Conservation (phyloP, 2,113 vertebrate genomes). For the Oenanthe melanoleuca region DNA sequence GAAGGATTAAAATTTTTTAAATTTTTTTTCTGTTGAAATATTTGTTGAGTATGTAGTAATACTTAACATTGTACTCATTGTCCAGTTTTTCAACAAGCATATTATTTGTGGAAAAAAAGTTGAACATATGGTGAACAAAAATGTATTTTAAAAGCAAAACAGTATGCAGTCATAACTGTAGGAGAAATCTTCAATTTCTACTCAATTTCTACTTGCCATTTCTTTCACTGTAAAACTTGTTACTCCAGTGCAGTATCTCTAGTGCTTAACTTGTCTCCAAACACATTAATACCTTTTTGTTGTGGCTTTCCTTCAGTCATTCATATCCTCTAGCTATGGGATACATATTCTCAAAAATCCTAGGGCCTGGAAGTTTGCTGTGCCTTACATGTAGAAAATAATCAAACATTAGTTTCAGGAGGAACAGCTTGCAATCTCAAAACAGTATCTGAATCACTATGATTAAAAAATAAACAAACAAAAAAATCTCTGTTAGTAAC, state of each 20-base stretch:
- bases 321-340: background rate
- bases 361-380: background rate
- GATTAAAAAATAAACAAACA: background rate
- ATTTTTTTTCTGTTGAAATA: background rate
- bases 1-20: background rate
- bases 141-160: background rate
- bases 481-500: background rate
- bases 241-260: background rate
- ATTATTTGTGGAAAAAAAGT: background rate
- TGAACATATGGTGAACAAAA: background rate
- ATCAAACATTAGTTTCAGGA: slow-evolving; percentile 12
- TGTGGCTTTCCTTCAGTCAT: slow-evolving; percentile 19
- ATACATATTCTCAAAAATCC: slow-evolving; percentile 8
- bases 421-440: background rate
- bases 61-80: background rate
- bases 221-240: background rate
- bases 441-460: background rate
- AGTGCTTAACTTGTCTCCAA: slow-evolving; percentile 6
- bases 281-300: slow-evolving; percentile 22
- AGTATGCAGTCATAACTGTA: background rate
- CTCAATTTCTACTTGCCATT: background rate
- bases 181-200: background rate
- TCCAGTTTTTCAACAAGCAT: background rate
- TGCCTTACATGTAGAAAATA: slow-evolving; percentile 16
- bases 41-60: background rate